phyloP scores from a whole-genome alignment of 2,888 invertebrate genomes.

The Pogonocherus hispidulus region DNA sequence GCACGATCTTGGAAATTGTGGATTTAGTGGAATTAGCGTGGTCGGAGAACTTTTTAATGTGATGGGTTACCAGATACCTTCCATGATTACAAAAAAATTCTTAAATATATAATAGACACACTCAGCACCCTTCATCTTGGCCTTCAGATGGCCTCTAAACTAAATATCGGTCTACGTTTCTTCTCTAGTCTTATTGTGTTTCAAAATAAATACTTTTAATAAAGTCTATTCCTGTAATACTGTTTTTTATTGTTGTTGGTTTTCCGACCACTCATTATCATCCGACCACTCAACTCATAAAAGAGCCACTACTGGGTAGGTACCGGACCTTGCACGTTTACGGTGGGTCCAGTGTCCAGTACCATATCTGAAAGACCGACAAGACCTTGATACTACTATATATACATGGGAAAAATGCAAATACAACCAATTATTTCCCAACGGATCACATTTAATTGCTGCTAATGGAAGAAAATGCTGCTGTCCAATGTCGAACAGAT shows the following conservation, averaged over 20 bases:
- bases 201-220: no score
- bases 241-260: no score
- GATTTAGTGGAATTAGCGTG: constrained; percentile 26
- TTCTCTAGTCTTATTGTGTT: no score
- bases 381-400: not conserved
- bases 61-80: not conserved
- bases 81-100: not conserved
- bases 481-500: constrained; percentile 42
- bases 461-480: constrained; percentile 36
- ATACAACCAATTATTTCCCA: constrained; percentile 26
- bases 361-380: not conserved
- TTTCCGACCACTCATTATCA: no score
- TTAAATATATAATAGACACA: no score
- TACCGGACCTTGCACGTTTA: not conserved
- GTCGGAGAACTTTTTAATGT: not conserved
- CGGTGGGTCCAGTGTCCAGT: not conserved
- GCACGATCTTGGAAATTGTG: constrained; percentile 41
- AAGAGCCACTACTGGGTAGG: no score
- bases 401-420: constrained; percentile 5
- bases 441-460: constrained; percentile 31
- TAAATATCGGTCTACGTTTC: no score
- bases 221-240: no score
- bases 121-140: no score
- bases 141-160: no score
- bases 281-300: no score